Percentiles rank a stretch among this genome's conserved stretches.
Conservation (phyloP, 2,113 vertebrate species). For the Poeciliopsis occidentalis region DNA sequence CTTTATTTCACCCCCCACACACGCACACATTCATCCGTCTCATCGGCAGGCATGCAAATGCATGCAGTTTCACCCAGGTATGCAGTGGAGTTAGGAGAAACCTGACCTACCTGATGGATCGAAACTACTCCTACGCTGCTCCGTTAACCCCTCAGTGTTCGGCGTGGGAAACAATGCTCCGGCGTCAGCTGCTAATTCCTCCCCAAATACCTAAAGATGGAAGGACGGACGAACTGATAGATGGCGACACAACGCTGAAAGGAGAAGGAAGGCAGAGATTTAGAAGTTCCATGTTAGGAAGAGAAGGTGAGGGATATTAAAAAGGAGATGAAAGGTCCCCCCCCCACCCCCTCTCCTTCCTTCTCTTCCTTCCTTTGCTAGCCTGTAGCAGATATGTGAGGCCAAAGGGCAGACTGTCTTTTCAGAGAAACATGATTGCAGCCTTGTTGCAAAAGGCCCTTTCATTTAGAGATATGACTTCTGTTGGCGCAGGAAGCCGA, state of each 20-base stretch:
- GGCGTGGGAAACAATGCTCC: constrained; percentile 79
- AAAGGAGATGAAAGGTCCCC: constrained; percentile 37
- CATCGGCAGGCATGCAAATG: too few relatives aligned
- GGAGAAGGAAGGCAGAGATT: constrained; percentile 5
- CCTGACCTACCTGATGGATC: constrained; percentile 86
- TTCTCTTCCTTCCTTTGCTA: constrained; percentile 32
- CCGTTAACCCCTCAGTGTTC: constrained; percentile 76
- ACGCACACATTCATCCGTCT: constrained; percentile 1
- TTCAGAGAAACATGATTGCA: constrained; percentile 76
- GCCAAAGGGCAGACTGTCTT: constrained; percentile 67
- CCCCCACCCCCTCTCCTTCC: constrained; percentile 23
- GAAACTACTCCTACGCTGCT: constrained; percentile 84
- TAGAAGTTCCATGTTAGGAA: constrained; percentile 23
- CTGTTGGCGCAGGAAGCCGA: constrained; percentile 56
- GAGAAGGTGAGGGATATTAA: constrained; percentile 40
- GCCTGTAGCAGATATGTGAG: constrained; percentile 60
- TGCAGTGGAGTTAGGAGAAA: constrained; percentile 83
- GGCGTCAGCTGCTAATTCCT: constrained; percentile 71
- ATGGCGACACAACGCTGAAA: constrained; percentile 27
- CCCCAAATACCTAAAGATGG: constrained; percentile 65
- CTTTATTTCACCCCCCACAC: constrained; percentile 63
- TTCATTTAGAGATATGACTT: constrained; percentile 77
- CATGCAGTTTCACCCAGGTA: constrained; percentile 64
- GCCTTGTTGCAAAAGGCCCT: constrained; percentile 73
- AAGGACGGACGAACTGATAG: constrained; percentile 34